phyloP scores from a whole-genome alignment of 2,113 vertebrate genomes.

The Anser cygnoides region DNA sequence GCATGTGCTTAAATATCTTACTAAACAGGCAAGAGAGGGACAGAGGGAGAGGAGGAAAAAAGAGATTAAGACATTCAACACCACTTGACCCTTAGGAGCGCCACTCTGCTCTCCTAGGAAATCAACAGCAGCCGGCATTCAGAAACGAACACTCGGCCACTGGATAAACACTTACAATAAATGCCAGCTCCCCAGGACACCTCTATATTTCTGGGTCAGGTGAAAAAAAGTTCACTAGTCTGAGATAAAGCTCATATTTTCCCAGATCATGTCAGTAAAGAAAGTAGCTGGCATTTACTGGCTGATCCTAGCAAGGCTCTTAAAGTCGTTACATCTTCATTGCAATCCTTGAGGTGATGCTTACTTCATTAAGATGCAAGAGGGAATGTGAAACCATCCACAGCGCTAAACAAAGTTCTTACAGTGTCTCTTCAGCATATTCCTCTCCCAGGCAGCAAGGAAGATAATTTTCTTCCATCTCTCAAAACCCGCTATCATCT shows the following conservation, averaged over 20 bases:
- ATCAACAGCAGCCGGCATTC: background rate
- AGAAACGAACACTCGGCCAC: background rate
- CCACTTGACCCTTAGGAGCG: background rate
- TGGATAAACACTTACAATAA: background rate
- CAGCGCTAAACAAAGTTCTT: constrained; percentile 49
- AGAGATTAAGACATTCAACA: constrained; percentile 6
- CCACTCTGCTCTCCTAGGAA: background rate
- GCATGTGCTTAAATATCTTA: background rate
- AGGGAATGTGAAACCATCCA: constrained; percentile 34
- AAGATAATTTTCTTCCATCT: constrained; percentile 41
- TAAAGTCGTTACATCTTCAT: constrained; percentile 25
- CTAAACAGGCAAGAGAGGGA: background rate
- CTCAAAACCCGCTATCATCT: constrained; percentile 4
- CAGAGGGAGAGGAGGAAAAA: background rate
- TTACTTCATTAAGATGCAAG: constrained; percentile 68
- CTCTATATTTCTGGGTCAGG: background rate
- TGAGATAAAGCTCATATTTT: constrained; percentile 35
- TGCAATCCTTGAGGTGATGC: constrained; percentile 29
- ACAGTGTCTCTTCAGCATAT: constrained; percentile 37
- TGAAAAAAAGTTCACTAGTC: background rate
- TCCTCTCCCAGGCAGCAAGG: constrained; percentile 25
- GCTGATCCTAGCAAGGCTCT: constrained; percentile 26
- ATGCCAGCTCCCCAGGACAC: background rate
- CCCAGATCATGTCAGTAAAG: constrained; percentile 47
- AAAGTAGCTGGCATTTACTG: constrained; percentile 46